Evolutionary conservation across 2,888 invertebrate genomes (phyloP), one percentile per base, ranked within the genome.

Genomic region (Tetragonula carbonaria): DNA sequence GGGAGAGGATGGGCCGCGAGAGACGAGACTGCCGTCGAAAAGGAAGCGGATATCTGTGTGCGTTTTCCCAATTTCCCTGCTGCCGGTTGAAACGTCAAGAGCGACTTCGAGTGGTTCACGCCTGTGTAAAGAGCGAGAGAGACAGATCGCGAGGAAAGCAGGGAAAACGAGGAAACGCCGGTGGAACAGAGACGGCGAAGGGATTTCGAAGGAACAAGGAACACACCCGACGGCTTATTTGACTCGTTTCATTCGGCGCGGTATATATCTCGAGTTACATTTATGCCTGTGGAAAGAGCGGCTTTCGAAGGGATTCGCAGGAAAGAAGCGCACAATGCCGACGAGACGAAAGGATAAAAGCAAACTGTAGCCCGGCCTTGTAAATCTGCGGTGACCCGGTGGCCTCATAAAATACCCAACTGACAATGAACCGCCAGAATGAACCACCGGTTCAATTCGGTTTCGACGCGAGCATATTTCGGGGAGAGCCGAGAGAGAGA

Each of bases 371-470:
- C 45, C 18, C 51, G 50, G 21, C 21, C 21, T 67, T 38, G 45
- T 75, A 38, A 59, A 33, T 45, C n/a, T 23, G n/a, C 23, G 53
- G 57, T 59, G 71, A 38, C 86, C 78, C 23, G 63, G 62, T 82
- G 74, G 59, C 81, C 86, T 80, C 85, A 89, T 89, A 85, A 88
- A 89, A 89, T 87, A 84, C 51, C 65, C 66, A 63, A 57, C 80
- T 68, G 89, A 89, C 86, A 88, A 86, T 84, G 79, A 85, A 55
- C 72, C 74, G 75, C 74, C 23, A 23, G 23, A 23, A 23, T 23
- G 23, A 23, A 23, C 23, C 71, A 50, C n/a, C 73, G 72, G 80
- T 76, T 38, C 78, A 67, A 51, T 63, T 57, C 45, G 53, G 28
- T 18, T 33, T 33, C 21, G 38, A 0, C 80, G 82, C 80, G 85